These are phyloP conservation scores for Regulus satrapa DNA, from an alignment of 2,113 vertebrate genomes.

Conservation along the genomic window DNA sequence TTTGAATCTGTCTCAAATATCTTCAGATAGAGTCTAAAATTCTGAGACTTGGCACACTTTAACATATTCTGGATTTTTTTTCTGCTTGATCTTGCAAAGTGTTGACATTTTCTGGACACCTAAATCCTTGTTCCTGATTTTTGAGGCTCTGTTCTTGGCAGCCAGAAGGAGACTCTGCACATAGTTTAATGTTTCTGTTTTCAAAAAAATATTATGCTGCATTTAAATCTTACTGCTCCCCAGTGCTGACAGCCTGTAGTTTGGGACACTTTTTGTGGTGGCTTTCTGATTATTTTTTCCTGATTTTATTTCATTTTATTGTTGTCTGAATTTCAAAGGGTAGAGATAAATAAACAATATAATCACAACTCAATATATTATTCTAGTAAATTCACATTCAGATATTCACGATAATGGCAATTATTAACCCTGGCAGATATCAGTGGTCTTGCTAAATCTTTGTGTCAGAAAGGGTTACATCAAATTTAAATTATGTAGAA, in stretches of 20 bases:
- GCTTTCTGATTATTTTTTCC: not conserved
- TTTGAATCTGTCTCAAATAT: not conserved
- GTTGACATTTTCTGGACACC: not conserved
- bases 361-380: not conserved
- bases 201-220: not conserved
- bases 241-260: not conserved
- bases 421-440: not conserved
- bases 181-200: not conserved
- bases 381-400: not conserved
- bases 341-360: not conserved
- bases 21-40: not conserved
- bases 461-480: conserved; percentile 9
- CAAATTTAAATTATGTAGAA: conserved; percentile 24
- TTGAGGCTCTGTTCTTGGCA: not conserved
- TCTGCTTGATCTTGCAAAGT: not conserved
- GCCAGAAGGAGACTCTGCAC: not conserved
- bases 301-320: not conserved
- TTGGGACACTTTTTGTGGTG: not conserved
- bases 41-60: not conserved
- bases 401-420: not conserved
- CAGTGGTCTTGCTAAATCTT: not conserved
- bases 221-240: not conserved
- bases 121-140: not conserved
- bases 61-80: not conserved
- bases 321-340: not conserved